A percentile compares a stretch with the other conserved stretches of the same genome.
Conservation (phyloP, 2,113 vertebrate genomes). For the Eclectus roratus region DNA sequence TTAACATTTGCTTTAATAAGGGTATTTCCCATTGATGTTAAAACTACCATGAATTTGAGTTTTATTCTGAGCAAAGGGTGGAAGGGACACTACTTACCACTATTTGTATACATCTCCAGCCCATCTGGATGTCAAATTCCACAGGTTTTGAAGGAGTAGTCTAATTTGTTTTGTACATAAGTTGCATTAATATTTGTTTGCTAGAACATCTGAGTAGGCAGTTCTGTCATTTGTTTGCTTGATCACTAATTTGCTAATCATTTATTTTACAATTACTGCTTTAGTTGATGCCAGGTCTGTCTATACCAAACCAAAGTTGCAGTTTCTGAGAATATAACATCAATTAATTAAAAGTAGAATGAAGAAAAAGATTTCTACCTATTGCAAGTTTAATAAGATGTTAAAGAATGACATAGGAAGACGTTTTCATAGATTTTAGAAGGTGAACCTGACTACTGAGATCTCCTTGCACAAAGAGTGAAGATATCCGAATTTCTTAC, state of each 20-base stretch:
- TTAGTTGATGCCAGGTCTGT: not conserved
- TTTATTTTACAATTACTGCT: not conserved
- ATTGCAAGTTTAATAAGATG: not conserved
- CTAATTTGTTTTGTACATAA: not conserved
- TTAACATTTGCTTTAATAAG: not conserved
- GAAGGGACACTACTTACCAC: not conserved
- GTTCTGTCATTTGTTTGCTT: not conserved
- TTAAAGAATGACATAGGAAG: not conserved
- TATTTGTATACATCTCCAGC: not conserved
- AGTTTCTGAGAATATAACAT: not conserved
- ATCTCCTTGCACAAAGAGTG: not conserved
- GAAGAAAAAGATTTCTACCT: not conserved
- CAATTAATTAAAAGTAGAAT: not conserved
- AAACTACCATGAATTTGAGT: not conserved
- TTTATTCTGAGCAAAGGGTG: not conserved
- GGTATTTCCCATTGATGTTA: not conserved
- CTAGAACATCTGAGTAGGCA: not conserved
- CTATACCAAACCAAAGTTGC: not conserved
- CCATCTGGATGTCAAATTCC: not conserved
- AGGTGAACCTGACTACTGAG: fast-evolving
- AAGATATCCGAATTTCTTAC: not conserved
- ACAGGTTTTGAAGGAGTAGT: not conserved
- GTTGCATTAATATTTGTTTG: not conserved
- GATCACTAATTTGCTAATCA: not conserved
- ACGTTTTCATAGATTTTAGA: not conserved